Evolutionary conservation across 1,140 invertebrate genomes (phyloP).

Genomic region (Formica exsecta): DNA sequence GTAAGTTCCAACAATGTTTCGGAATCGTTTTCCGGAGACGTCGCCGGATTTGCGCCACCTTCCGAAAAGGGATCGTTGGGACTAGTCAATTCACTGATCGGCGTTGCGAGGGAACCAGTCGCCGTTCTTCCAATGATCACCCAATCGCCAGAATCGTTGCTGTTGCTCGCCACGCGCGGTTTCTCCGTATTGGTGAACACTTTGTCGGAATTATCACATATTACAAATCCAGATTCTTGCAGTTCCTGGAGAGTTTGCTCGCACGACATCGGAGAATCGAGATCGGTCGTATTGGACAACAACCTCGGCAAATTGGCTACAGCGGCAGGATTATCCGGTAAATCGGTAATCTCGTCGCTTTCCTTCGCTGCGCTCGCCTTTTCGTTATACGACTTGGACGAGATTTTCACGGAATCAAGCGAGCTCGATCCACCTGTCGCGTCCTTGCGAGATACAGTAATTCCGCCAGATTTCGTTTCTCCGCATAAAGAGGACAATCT

Average conservation of each 20-base stretch:
- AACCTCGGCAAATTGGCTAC: constrained; percentile 52
- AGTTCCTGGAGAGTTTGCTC: constrained; percentile 83
- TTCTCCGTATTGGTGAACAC: constrained; percentile 82
- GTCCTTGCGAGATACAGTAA: constrained; percentile 40
- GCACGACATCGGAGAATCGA: constrained; percentile 85
- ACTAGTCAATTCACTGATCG: constrained; percentile 79
- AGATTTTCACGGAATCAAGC: constrained; percentile 58
- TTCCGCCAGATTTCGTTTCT: constrained; percentile 61
- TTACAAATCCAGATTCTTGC: constrained; percentile 82
- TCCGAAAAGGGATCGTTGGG: constrained; percentile 79
- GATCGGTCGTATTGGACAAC: constrained; percentile 79
- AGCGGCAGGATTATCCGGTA: constrained; percentile 31
- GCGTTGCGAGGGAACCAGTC: constrained; percentile 78
- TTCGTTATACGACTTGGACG: constrained; percentile 63
- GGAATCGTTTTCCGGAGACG: constrained; percentile 79
- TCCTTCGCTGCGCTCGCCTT: constrained; percentile 36
- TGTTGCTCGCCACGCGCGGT: constrained; percentile 72
- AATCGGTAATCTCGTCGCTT: constrained; percentile 43
- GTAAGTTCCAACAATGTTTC: constrained; percentile 81
- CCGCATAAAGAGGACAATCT: constrained; percentile 75
- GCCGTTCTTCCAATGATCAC: constrained; percentile 82
- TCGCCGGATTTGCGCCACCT: constrained; percentile 73
- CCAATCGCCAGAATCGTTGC: constrained; percentile 80
- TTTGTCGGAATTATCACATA: constrained; percentile 82
- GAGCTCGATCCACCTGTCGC: constrained; percentile 63